Base-by-base conservation (phyloP, 1,140 invertebrate species). In the Leptopilina boulardi region DNA sequence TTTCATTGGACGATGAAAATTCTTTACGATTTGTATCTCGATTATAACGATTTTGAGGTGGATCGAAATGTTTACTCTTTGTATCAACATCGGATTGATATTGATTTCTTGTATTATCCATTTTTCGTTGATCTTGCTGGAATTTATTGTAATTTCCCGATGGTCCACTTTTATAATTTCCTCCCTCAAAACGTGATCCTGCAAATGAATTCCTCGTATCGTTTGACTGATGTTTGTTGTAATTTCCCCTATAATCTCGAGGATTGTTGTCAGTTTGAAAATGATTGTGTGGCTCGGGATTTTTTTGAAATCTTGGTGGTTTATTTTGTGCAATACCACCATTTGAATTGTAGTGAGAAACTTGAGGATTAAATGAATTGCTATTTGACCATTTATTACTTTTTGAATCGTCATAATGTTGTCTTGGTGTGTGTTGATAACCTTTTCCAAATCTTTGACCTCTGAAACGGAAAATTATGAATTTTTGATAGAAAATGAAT, bases 291-390 rank as follows among this genome's bases (percentile, higher is more conserved):
- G 26, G 42, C 41, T 86, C 85, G 47, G 88, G 88, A 79, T 87
- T 86, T 74, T 85, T 83, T 80, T 91, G 90, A 74, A 91, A 91
- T 74, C 90, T 80, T 5, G 90, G 90, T n/a, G 90, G 89, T 77
- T 87, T 91, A 2, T 80, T 82, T 75, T 90, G 89, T 54, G 87
- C 79, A 38, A 76, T 74, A 72, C 71, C 81, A 71, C 77, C 85
- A 5, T 44, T 84, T 1, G 77, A 74, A 34, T 84, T 79, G 19
- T 89, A 86, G n/a, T 83, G 78, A 18, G 79, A 79, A 41, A 83
- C 81, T 59, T 83, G 82, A 13, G 80, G 51, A 74, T 77, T 78
- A 5, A 5, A 10, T n/a, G 72, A 3, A 30, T 74, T 85, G 34
- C 42, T 85, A 51, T 84, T 86, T 3, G 83, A 78, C 79, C 82